phyloP scores from a whole-genome alignment of 2,888 invertebrate genomes.

The Philereme transversata region DNA sequence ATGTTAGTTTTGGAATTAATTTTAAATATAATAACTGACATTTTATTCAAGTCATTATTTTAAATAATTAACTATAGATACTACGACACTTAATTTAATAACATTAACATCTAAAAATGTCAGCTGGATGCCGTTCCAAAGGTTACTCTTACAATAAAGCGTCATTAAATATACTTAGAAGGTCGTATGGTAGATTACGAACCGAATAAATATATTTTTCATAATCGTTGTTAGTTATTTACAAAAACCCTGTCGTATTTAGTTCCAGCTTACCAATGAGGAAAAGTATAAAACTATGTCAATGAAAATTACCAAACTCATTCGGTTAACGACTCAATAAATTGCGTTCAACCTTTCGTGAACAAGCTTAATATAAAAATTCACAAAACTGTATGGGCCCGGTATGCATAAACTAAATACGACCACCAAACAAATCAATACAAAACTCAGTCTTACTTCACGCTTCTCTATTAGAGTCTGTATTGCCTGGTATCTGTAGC shows the following conservation, averaged over 20 bases:
- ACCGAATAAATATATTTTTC: conserved; percentile 16
- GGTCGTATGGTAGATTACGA: conserved; percentile 10
- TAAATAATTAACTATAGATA: not conserved
- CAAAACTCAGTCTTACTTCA: conserved; percentile 31
- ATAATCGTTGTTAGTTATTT: conserved; percentile 26
- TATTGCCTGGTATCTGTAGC: conserved; percentile 9
- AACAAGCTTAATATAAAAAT: too few relatives aligned
- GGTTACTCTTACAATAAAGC: conserved; percentile 28
- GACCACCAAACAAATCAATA: conserved; percentile 13
- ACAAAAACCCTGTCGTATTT: conserved; percentile 19
- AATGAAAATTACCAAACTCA: too few relatives aligned
- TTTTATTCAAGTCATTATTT: not conserved
- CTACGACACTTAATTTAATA: conserved; percentile 9
- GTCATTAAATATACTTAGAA: conserved; percentile 24
- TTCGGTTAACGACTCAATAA: not conserved
- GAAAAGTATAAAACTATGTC: not conserved
- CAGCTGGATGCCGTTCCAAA: conserved; percentile 33
- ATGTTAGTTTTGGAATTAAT: conserved; percentile 4
- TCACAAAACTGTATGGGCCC: not conserved
- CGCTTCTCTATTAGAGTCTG: conserved; percentile 12
- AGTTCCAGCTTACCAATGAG: conserved; percentile 14
- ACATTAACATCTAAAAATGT: conserved; percentile 29
- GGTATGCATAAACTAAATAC: conserved; percentile 17
- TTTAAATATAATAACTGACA: not conserved
- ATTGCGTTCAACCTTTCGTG: too few relatives aligned